phyloP scores from a whole-genome alignment of 2,797 vertebrate species.

The Paratrypauchen microcephalus region DNA sequence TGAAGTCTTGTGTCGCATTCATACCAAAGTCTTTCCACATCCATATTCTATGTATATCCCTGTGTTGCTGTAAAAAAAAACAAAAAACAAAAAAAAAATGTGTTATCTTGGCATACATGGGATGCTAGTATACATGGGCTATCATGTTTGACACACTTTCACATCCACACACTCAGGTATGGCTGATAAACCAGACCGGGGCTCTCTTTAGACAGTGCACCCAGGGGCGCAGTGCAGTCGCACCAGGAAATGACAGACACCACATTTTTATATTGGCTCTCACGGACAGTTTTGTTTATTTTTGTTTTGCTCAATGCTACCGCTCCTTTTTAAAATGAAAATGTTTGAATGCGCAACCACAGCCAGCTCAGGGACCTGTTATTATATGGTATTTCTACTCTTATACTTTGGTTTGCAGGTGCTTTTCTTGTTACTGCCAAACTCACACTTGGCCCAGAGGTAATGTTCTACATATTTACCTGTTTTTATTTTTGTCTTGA shows the following conservation, averaged over 20 bases:
- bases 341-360: not conserved
- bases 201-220: conserved; percentile 26
- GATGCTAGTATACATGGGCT: conserved; percentile 45
- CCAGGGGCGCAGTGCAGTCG: conserved; percentile 26
- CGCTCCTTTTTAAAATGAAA: not conserved
- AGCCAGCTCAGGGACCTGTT: not conserved
- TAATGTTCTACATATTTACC: not conserved
- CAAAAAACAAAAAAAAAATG: conserved; percentile 30
- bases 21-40: conserved; percentile 44
- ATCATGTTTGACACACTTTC: conserved; percentile 61
- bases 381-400: not conserved
- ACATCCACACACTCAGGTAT: conserved; percentile 34
- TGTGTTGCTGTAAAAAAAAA: conserved; percentile 41
- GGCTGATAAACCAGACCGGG: conserved; percentile 53
- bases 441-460: not conserved
- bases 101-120: conserved; percentile 52
- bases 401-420: not conserved
- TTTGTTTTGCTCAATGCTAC: conserved; percentile 15
- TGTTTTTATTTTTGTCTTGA: no score
- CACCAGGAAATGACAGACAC: conserved; percentile 36
- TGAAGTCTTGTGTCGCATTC: conserved; percentile 21
- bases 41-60: conserved; percentile 18
- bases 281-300: conserved; percentile 12
- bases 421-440: not conserved
- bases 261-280: conserved; percentile 25